These are phyloP conservation scores for Cryptus armator DNA, from an alignment of 2,888 invertebrate species.

Conservation along the genomic window DNA sequence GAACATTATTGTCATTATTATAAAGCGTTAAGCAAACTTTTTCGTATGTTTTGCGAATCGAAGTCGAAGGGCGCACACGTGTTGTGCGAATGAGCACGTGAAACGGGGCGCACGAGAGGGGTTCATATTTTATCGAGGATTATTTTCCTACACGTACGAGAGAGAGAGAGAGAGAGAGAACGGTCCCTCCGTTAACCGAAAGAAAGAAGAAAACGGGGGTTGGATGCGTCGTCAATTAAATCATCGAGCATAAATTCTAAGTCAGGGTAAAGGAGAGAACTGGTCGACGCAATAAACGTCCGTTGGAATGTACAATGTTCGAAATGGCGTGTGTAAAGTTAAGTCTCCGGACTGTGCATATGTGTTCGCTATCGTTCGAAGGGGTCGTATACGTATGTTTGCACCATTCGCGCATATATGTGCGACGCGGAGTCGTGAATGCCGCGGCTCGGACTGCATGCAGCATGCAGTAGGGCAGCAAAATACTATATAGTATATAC, in stretches of 20 bases:
- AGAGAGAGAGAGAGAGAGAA: background rate
- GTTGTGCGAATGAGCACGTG: constrained; percentile 42
- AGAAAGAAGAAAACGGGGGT: constrained; percentile 35
- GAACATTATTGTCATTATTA: constrained; percentile 54
- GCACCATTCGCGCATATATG: background rate
- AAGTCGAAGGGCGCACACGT: constrained; percentile 15
- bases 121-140: constrained; percentile 61
- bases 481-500: constrained; percentile 4
- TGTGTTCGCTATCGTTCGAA: constrained; percentile 43
- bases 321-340: constrained; percentile 81
- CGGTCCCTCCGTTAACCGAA: constrained; percentile 15
- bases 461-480: constrained; percentile 38
- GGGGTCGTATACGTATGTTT: constrained; percentile 20
- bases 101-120: background rate
- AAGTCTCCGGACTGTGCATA: constrained; percentile 69
- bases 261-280: constrained; percentile 64
- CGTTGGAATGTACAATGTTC: constrained; percentile 76
- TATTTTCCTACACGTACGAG: constrained; percentile 50
- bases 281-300: constrained; percentile 78
- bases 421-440: background rate
- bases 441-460: background rate
- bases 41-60: constrained; percentile 27
- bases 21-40: constrained; percentile 23
- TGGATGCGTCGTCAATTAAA: constrained; percentile 77
- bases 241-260: constrained; percentile 77